Conservation (phyloP, 2,888 invertebrate species). For the Campoplex nolae region DNA sequence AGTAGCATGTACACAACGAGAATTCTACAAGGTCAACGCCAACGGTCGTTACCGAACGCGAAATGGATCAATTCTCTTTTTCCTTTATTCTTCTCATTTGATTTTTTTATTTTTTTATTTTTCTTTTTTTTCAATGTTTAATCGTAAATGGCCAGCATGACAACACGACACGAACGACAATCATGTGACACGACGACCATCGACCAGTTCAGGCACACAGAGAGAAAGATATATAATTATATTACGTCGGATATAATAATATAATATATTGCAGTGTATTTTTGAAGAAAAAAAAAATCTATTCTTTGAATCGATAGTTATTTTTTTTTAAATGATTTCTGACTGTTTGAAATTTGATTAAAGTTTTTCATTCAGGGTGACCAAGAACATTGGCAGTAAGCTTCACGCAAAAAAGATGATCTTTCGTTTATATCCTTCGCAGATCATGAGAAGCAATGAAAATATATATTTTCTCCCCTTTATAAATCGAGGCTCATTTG, state of each 20-base stretch:
- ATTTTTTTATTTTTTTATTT: neutral
- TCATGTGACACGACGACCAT: conserved; percentile 85
- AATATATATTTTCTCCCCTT: conserved; percentile 39
- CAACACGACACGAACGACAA: conserved; percentile 85
- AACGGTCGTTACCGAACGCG: conserved; percentile 22
- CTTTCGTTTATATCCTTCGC: neutral
- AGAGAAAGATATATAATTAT: conserved; percentile 80
- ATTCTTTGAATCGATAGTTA: conserved; percentile 46
- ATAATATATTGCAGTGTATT: conserved; percentile 62
- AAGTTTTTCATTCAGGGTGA: conserved; percentile 17
- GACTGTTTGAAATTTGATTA: conserved; percentile 14
- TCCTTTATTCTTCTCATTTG: neutral
- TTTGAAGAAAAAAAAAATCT: conserved; percentile 42
- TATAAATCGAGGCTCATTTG: neutral
- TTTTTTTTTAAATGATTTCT: conserved; percentile 3
- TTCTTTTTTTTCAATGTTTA: conserved; percentile 41
- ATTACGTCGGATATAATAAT: conserved; percentile 68
- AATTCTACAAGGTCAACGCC: conserved; percentile 16
- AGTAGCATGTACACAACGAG: neutral
- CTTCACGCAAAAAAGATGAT: neutral
- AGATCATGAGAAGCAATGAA: neutral
- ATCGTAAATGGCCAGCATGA: conserved; percentile 83
- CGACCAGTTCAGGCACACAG: conserved; percentile 85
- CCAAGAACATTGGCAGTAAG: conserved; percentile 33
- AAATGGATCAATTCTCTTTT: conserved; percentile 53